These are phyloP conservation scores for Alligator sinensis DNA, from an alignment of 2,113 vertebrate genomes.

Conservation along the genomic window DNA sequence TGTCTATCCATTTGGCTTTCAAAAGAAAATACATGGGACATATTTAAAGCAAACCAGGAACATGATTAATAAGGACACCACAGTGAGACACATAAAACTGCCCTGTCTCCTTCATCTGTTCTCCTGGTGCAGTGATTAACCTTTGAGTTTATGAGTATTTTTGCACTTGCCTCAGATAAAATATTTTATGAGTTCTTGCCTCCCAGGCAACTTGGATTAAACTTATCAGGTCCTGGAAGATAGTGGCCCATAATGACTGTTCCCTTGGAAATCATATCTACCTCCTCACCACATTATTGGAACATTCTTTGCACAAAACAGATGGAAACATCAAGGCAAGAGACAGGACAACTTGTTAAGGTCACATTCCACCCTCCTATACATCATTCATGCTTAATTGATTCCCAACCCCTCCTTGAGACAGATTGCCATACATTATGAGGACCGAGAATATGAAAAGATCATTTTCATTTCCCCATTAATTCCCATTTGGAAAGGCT, in stretches of 20 bases:
- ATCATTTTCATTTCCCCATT: constrained; percentile 74
- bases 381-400: constrained; percentile 80
- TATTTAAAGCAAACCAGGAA: constrained; percentile 68
- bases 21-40: constrained; percentile 63
- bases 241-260: constrained; percentile 71
- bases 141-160: constrained; percentile 87
- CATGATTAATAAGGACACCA: constrained; percentile 80
- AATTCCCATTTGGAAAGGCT: constrained; percentile 76
- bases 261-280: constrained; percentile 73
- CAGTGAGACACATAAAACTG: constrained; percentile 76
- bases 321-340: constrained; percentile 76
- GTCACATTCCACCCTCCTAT: constrained; percentile 71
- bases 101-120: constrained; percentile 81
- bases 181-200: constrained; percentile 83
- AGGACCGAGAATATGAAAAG: constrained; percentile 74
- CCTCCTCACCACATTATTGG: constrained; percentile 58
- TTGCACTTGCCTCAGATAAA: constrained; percentile 82
- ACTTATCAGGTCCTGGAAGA: constrained; percentile 75
- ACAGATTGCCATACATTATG: constrained; percentile 68
- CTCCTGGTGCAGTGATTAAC: constrained; percentile 83
- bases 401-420: constrained; percentile 67
- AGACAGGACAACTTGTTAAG: constrained; percentile 79
- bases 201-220: constrained; percentile 84
- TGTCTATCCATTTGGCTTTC: constrained; percentile 63
- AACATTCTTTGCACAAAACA: constrained; percentile 70